Evolutionary conservation across 2,888 invertebrate genomes (phyloP), one percentile per base, ranked within the genome.

Genomic region (Tipula confusa): DNA sequence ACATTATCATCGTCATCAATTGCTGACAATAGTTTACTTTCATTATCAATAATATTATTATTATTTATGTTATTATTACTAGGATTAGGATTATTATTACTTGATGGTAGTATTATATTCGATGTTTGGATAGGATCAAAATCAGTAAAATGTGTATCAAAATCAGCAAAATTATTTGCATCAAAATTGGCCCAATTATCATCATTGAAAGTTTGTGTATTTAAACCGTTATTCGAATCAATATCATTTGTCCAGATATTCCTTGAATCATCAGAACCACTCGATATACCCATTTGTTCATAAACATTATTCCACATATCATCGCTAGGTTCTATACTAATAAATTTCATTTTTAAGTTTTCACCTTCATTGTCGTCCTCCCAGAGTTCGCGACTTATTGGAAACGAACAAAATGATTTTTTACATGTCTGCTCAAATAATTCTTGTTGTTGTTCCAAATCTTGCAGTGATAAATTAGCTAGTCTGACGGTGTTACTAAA

Each of bases 151-250:
- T 89, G 88, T 43, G 89, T 86, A 87, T 89, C 88, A 83, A 89
- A 89, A 84, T 89, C 89, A 43, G 89, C 89, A 87, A 89, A 89
- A 84, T 89, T 89, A 85, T 88, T 87, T 81, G 86, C 64, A 83
- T 86, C 84, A 84, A 89, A 88, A 29, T 88, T 87, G 5, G 86
- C 87, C 88, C 88, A 89, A 80, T 84, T 85, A 28, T 83, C 83
- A 64, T 64, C 64, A 64, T 64, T 64, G 24, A 64, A 64, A 18
- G 31, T 28, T n/a, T 29, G 18, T 33, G 79, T 38, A 83, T 83
- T 83, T 83, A 29, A 29, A 83, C 43, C 43, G n/a, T 43, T 83
- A 29, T 1, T 29, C 4, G 83, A 29, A 15, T 29, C 13, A 29
- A 18, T 33, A 24, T 82, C 82, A 33, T 83, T 82, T 24, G 82